Base-by-base conservation (phyloP, 2,113 vertebrate species). In the Apistogramma diplotaenia region DNA sequence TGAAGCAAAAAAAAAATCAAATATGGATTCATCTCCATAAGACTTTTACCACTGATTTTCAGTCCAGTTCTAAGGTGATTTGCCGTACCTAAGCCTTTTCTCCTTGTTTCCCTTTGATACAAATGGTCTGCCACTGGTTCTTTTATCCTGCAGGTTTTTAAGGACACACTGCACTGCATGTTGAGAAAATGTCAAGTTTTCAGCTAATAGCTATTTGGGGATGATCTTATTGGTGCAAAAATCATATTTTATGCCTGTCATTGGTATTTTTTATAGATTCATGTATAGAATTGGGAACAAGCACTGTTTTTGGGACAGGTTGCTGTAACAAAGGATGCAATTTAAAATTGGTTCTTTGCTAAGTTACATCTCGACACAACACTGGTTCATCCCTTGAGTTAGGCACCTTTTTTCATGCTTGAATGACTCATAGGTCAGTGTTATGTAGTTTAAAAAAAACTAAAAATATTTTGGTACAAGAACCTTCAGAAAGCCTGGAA, bases 111-210 rank as follows among this genome's bases (percentile, higher is more conserved):
- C 29, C 29, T 4, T 31, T 31, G 6, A 5, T 31, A 31, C 29
- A 31, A 31, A 31, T 31, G 31, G 31, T 33, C 6, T 33, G 31
- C 31, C 31, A 33, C 31, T 8, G 7, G 4, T 31, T 31, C 31
- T 33, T 33, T 33, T 33, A 8, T 33, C 31, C 7, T 33, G 6
- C 31, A 33, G 6, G 3, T 31, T 25, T 43, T 43, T 65, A 65
- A 65, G 61, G 61, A 65, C 61, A 65, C 37, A 65, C 61, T 65
- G 0, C 35, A 25, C 21, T 25, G 35, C 0, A 1, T 0, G 0
- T 10, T 16, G 8, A 25, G 21, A 46, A 46, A 16, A 43, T 65
- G 61, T 21, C 61, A 65, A 0, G 43, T 27, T 65, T 65, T 25
- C 21, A 25, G 61, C 25, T 27, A 25, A 6, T 46, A 65, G 13